A percentile compares a stretch with the other conserved stretches of the same genome.
These are phyloP conservation scores for Hydrophis major DNA, from an alignment of 2,797 vertebrate genomes.

Conservation along the genomic window DNA sequence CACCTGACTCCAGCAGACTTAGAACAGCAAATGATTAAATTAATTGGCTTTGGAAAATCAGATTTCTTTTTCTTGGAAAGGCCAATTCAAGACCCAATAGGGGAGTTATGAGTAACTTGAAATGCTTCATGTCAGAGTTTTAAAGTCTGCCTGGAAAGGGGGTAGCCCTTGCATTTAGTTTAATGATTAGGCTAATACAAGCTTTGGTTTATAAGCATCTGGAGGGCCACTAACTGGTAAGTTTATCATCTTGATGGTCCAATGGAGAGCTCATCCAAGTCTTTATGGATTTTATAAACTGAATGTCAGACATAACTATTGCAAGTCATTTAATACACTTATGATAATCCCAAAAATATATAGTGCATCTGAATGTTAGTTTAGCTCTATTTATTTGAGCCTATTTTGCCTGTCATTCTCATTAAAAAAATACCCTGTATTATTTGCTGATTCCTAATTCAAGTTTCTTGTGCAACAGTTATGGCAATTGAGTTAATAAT, in stretches of 20 bases:
- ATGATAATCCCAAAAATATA: not conserved
- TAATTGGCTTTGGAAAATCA: not conserved
- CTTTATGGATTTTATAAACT: not conserved
- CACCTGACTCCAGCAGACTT: not conserved
- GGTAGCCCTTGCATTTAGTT: not conserved
- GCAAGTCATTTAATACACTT: not conserved
- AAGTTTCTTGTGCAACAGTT: not conserved
- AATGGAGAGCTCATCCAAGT: not conserved
- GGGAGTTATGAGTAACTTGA: not conserved
- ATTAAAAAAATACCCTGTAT: not conserved
- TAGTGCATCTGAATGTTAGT: not conserved
- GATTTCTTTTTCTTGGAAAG: not conserved
- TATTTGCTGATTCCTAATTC: not conserved
- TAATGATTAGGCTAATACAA: not conserved
- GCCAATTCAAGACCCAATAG: too few relatives aligned
- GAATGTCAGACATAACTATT: not conserved
- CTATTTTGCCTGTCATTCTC: not conserved
- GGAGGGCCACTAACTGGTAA: not conserved
- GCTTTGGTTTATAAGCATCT: not conserved
- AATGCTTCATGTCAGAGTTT: not conserved
- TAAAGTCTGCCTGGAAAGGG: not conserved
- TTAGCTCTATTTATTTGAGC: constrained; percentile 1
- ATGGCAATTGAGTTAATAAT: constrained; percentile 21
- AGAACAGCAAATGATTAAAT: not conserved
- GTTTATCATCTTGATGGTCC: not conserved